Base-by-base conservation (phyloP, 2,797 vertebrate genomes). In the Aulostomus chinensis region DNA sequence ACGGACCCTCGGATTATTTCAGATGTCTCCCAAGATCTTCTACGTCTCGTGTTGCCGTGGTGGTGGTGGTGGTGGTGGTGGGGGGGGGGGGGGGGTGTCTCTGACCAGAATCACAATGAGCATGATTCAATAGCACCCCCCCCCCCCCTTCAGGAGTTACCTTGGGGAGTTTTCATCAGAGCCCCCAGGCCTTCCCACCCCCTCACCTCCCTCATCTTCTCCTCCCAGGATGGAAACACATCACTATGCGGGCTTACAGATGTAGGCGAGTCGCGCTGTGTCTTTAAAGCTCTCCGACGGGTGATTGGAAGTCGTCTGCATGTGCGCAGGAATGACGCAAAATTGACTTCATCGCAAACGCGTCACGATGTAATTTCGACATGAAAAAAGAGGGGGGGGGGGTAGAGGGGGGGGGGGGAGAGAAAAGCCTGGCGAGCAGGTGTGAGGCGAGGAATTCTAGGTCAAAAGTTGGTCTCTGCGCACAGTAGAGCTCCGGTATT, bases 291-390 rank as follows among this genome's bases (percentile, higher is more conserved):
- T 17, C 45, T 63, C 68, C 55, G 71, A 25, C 15, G 54, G 58
- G 41, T 80, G 84, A 83, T 74, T 86, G 86, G 78, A 66, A 74
- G 83, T 68, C 76, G 85, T 83, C 68, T 78, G 81, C 86, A 80
- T 91, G 89, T 92, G 88, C 91, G 91, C 91, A 92, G 83, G 86
- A 89, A 85, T 93, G 91, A 93, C 91, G 91, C 90, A 92, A 80
- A 78, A 79, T 79, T 85, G 81, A 91, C 87, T 87, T 89, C 85
- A 86, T 86, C 86, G 61, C 68, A 38, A 83, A 58, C 81, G 84
- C 90, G 90, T 91, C 90, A 93, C 86, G 77, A 88, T 86, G 78
- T 82, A 61, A 84, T 85, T 84, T 87, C 59, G 67, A 67, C 55
- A 77, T 59, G 47, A 30, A 61, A 58, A 58, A 6, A 41, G 24